A percentile compares a stretch with the other conserved stretches of the same genome.
phyloP scores from a whole-genome alignment of 2,113 vertebrate genomes.

The Protobothrops mucrosquamatus region DNA sequence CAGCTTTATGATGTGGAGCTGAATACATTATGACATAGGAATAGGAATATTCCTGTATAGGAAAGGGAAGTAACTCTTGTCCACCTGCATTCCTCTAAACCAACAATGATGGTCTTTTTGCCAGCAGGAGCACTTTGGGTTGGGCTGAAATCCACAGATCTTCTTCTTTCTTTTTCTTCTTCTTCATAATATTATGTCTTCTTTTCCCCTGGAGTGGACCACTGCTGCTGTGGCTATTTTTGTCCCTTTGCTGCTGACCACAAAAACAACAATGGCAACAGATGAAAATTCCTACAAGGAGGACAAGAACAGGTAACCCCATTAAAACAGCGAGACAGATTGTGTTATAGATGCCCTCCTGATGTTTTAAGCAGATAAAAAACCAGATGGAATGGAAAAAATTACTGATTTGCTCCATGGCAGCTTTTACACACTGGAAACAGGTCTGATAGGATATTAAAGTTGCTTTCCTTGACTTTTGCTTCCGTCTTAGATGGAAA shows the following conservation, averaged over 20 bases:
- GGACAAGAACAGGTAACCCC: conserved; percentile 78
- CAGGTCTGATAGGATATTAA: neutral
- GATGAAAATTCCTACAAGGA: conserved; percentile 74
- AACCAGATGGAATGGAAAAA: conserved; percentile 83
- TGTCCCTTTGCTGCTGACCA: conserved; percentile 43
- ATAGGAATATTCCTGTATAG: neutral
- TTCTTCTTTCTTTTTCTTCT: conserved; percentile 71
- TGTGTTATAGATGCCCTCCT: conserved; percentile 86
- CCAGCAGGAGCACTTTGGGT: conserved; percentile 79
- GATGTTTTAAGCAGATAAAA: conserved; percentile 77
- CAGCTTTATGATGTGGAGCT: neutral
- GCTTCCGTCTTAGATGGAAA: neutral
- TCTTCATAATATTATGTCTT: conserved; percentile 78
- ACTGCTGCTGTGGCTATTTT: neutral
- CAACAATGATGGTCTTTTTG: conserved; percentile 76
- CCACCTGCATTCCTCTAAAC: conserved; percentile 52
- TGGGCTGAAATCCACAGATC: conserved; percentile 96
- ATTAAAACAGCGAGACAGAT: conserved; percentile 84
- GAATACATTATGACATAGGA: neutral
- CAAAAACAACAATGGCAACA: conserved; percentile 94
- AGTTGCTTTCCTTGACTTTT: neutral
- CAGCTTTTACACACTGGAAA: neutral
- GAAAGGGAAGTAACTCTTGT: neutral
- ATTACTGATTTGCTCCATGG: conserved; percentile 72
- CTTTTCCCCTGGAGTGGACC: conserved; percentile 63